Conservation (phyloP, 2,797 vertebrate genomes). For the Semotilus atromaculatus region DNA sequence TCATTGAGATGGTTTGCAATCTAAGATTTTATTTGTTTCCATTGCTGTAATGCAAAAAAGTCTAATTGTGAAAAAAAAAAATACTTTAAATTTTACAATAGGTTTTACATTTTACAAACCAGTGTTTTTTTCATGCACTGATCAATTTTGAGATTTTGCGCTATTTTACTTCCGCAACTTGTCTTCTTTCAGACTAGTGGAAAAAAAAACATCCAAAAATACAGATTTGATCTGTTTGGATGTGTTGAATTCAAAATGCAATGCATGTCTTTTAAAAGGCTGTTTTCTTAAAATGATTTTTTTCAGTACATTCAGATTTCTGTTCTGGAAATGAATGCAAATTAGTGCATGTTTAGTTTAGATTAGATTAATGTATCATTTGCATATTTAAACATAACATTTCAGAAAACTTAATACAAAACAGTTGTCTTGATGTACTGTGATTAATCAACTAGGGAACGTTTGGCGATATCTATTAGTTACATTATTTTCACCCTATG, state of each 20-base stretch:
- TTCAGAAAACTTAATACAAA: background rate
- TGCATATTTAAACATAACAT: constrained; percentile 2
- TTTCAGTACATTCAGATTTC: background rate
- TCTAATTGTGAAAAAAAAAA: background rate
- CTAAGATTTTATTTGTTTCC: too few species aligned
- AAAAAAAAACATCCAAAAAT: background rate
- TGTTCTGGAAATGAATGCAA: background rate
- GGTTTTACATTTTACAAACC: too few species aligned
- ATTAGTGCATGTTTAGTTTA: background rate
- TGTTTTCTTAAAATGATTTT: background rate
- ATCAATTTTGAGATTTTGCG: background rate
- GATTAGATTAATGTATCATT: background rate
- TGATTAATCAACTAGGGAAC: background rate
- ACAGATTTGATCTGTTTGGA: background rate
- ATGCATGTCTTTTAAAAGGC: background rate
- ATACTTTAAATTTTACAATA: too few species aligned
- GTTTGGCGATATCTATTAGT: background rate
- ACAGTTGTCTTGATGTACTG: background rate
- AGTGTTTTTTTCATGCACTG: background rate
- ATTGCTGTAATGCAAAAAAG: background rate
- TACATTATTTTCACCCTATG: background rate
- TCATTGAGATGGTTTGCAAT: background rate
- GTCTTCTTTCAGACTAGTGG: background rate
- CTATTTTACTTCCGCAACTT: background rate
- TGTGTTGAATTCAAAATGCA: background rate